phyloP scores from a whole-genome alignment of 1,140 invertebrate genomes.

The Philotrypesis tridentata region DNA sequence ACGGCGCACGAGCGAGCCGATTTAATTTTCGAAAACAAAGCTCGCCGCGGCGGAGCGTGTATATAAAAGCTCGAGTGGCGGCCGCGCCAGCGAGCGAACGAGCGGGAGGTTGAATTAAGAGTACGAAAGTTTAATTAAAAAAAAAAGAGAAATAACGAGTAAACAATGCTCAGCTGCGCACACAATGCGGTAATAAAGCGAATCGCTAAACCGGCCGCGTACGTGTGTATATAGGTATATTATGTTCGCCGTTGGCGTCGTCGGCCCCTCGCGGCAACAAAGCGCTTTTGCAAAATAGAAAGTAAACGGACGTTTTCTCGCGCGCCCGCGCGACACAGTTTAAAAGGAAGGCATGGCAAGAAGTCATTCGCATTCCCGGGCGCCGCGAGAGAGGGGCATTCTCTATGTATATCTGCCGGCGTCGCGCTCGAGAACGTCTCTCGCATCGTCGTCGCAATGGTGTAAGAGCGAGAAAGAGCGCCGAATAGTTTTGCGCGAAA shows the following conservation, averaged over 20 bases:
- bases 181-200: neutral
- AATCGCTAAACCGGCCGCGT: neutral
- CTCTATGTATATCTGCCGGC: too few species aligned
- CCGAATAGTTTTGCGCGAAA: conserved; percentile 30
- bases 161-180: neutral
- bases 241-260: too few species aligned
- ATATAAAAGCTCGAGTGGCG: too few species aligned
- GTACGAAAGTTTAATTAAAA: conserved; percentile 3
- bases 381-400: conserved; percentile 24
- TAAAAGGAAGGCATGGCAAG: neutral
- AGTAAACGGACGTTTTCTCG: conserved; percentile 12
- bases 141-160: too few species aligned
- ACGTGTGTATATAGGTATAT: too few species aligned
- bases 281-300: conserved; percentile 31
- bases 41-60: too few species aligned
- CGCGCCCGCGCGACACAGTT: neutral
- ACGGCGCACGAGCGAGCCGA: too few species aligned
- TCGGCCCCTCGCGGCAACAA: neutral
- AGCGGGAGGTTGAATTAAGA: neutral
- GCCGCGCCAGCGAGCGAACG: too few species aligned
- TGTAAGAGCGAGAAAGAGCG: neutral
- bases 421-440: neutral
- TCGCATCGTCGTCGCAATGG: too few species aligned
- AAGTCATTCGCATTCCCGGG: conserved; percentile 34
- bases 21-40: too few species aligned